These are phyloP conservation scores for Spilarctia lutea DNA, from an alignment of 2,888 invertebrate species.

Conservation along the genomic window DNA sequence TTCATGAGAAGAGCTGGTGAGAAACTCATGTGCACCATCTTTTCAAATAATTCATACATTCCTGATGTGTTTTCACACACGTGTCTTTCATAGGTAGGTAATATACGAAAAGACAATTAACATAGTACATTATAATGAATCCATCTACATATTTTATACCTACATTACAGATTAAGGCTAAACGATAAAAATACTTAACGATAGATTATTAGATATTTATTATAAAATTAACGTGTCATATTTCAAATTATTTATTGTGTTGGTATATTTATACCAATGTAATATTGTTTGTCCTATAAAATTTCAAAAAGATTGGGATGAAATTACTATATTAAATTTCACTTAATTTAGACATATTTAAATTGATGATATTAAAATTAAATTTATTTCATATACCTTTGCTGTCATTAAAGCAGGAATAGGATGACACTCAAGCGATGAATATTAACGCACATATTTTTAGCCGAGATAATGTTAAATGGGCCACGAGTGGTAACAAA, in stretches of 20 bases:
- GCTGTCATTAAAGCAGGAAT: background rate
- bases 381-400: background rate
- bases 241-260: background rate
- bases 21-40: too few relatives aligned
- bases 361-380: background rate
- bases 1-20: too few relatives aligned
- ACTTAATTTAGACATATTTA: background rate
- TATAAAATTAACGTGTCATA: background rate
- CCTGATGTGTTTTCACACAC: too few relatives aligned
- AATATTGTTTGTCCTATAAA: background rate
- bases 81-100: too few relatives aligned
- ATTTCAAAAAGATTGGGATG: background rate
- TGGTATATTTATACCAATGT: background rate
- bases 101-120: too few relatives aligned
- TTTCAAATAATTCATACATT: too few relatives aligned
- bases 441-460: slow-evolving; percentile 53
- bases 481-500: slow-evolving; percentile 58
- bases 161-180: too few relatives aligned
- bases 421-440: slow-evolving; percentile 30
- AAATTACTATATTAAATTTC: background rate
- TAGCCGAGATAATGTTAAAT: slow-evolving; percentile 58
- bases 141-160: too few relatives aligned
- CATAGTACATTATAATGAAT: too few relatives aligned
- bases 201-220: background rate
- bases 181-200: too few relatives aligned